Base-by-base conservation (phyloP, 2,888 invertebrate species). In the Lepidocyrtinus sp. region DNA sequence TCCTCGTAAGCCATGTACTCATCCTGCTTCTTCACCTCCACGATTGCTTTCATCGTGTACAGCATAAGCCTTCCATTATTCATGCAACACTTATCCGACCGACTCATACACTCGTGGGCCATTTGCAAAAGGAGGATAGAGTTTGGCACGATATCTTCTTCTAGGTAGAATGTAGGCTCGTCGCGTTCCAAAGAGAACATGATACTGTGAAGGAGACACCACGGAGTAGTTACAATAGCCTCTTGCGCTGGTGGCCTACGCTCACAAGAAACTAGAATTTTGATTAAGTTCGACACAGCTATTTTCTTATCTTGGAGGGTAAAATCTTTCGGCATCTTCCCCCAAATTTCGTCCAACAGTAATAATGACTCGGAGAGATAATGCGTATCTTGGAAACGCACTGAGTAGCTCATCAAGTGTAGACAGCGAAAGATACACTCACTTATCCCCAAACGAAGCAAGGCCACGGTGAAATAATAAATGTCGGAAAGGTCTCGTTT, bases 21-120 rank as follows among this genome's bases (percentile, higher is more conserved):
- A 5, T 92, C 90, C 0, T 62, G 36, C 3, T 64, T 73, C 46
- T 73, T 75, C 0, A 81, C 24, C 19, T 93, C 93, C 55, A 94
- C 87, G 50, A 95, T 90, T 0, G 92, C 91, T 85, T 94, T 93
- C 86, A 96, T 90, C 21, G 93, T 93, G 87, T 95, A 95, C 84
- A 93, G 91, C 2, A 97, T 90, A 3, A 97, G 90, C 88, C 93
- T 92, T 0, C 95, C 95, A 85, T 94, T 92, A 82, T 93, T 79
- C 0, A 81, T n/a, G 15, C 80, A 76, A 72, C 87, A 87, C 59
- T 84, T 85, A 15, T 82, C 83, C n/a, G 81, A 76, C 21, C 82
- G 65, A 19, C 82, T 82, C 22, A 87, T 73, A 21, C 75, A 77
- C 61, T 87, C 86, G 26, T 87, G 87, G 19, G 84, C 87, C 78